Evolutionary conservation across 2,797 vertebrate genomes (phyloP).

Genomic region (Thripadectes ignobilis): DNA sequence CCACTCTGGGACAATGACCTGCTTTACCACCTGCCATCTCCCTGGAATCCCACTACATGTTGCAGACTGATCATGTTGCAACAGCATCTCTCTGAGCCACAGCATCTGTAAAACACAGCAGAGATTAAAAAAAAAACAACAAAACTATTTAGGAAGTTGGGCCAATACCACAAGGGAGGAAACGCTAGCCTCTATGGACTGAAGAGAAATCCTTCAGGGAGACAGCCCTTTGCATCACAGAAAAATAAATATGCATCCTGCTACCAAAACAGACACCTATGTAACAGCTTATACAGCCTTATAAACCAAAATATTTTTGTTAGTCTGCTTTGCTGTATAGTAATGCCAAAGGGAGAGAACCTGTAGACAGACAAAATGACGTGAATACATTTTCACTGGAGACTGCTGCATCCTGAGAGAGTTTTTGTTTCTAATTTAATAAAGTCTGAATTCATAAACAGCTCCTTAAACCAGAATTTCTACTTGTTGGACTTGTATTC

Average conservation of each 20-base stretch:
- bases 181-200: not conserved
- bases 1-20: not conserved
- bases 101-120: not conserved
- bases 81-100: not conserved
- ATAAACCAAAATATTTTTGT: not conserved
- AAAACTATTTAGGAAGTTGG: not conserved
- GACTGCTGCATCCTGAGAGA: conserved; percentile 13
- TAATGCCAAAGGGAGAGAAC: not conserved
- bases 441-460: conserved; percentile 40
- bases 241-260: not conserved
- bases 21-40: not conserved
- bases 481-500: conserved; percentile 52
- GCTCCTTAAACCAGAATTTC: conserved; percentile 47
- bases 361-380: conserved; percentile 4
- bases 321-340: conserved; percentile 15
- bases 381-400: conserved; percentile 43
- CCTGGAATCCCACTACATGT: not conserved
- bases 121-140: not conserved
- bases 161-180: not conserved
- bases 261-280: conserved; percentile 3
- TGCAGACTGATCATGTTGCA: not conserved
- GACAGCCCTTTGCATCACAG: conserved; percentile 1
- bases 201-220: conserved; percentile 13
- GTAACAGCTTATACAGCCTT: not conserved
- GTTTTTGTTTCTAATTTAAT: conserved; percentile 57